phyloP scores from a whole-genome alignment of 1,140 invertebrate species.

The Diorhabda sublineata region DNA sequence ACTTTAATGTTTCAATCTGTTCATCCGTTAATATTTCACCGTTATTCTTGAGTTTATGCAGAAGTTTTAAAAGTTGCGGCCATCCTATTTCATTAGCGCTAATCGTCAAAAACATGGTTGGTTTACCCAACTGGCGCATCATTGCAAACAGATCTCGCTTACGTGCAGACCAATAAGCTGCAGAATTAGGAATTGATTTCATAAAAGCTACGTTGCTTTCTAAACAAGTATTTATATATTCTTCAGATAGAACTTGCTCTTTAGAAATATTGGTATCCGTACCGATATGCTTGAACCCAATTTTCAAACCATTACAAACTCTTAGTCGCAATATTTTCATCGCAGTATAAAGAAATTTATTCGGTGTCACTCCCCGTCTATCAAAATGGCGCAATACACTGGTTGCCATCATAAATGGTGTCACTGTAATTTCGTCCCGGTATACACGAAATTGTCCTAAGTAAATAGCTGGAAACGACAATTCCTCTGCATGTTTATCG shows the following conservation, averaged over 20 bases:
- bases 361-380: neutral
- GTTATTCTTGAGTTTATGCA: conserved; percentile 43
- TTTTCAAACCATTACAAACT: neutral
- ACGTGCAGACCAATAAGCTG: conserved; percentile 37
- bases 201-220: conserved; percentile 29
- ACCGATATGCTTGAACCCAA: conserved; percentile 6
- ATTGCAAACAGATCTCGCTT: conserved; percentile 48
- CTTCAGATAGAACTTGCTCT: neutral
- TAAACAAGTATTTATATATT: conserved; percentile 21
- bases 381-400: conserved; percentile 1
- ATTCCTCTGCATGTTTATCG: conserved; percentile 1
- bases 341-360: neutral
- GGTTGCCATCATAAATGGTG: conserved; percentile 14
- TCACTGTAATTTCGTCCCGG: too few species aligned
- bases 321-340: conserved; percentile 9
- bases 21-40: conserved; percentile 31
- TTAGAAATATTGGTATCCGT: neutral
- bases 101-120: conserved; percentile 43
- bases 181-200: conserved; percentile 36
- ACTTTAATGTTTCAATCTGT: conserved; percentile 27
- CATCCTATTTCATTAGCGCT: conserved; percentile 47
- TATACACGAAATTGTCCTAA: too few species aligned
- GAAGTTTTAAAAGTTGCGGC: conserved; percentile 41
- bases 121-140: conserved; percentile 44
- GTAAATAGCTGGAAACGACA: too few species aligned